phyloP scores from a whole-genome alignment of 2,113 vertebrate genomes.

The Promerops cafer region DNA sequence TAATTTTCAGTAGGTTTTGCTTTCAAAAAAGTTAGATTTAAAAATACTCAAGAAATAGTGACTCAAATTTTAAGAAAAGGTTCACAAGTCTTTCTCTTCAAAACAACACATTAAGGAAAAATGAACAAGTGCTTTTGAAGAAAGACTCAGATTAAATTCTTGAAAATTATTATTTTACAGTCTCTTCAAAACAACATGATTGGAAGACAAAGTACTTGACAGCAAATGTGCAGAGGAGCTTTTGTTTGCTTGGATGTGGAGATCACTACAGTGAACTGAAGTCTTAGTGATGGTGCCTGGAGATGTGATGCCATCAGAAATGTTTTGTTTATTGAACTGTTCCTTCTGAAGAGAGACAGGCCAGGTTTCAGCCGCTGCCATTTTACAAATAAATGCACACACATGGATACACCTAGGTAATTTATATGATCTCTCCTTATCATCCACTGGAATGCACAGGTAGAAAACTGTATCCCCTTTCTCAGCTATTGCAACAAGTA shows the following conservation, averaged over 20 bases:
- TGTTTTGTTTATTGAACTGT: neutral
- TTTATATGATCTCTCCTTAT: neutral
- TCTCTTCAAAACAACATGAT: conserved; percentile 25
- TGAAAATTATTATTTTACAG: conserved; percentile 28
- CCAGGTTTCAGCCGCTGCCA: neutral
- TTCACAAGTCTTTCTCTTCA: neutral
- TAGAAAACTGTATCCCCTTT: neutral
- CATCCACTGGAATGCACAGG: fast-evolving
- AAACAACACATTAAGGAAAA: conserved; percentile 6
- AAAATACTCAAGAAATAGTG: neutral
- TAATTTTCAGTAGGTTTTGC: neutral
- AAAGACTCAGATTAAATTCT: conserved; percentile 17
- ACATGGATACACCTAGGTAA: neutral
- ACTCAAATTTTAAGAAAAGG: neutral
- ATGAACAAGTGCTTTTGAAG: neutral
- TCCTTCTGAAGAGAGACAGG: neutral
- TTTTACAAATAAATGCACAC: neutral
- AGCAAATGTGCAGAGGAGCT: neutral
- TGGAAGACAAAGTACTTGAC: conserved; percentile 39
- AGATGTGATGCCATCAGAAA: neutral
- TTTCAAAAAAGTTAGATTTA: neutral
- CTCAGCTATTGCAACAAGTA: neutral
- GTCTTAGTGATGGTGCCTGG: neutral
- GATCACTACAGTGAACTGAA: neutral
- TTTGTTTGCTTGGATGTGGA: neutral